Base-by-base conservation (phyloP, 2,888 invertebrate species). In the Zaprionus bogoriensis region DNA sequence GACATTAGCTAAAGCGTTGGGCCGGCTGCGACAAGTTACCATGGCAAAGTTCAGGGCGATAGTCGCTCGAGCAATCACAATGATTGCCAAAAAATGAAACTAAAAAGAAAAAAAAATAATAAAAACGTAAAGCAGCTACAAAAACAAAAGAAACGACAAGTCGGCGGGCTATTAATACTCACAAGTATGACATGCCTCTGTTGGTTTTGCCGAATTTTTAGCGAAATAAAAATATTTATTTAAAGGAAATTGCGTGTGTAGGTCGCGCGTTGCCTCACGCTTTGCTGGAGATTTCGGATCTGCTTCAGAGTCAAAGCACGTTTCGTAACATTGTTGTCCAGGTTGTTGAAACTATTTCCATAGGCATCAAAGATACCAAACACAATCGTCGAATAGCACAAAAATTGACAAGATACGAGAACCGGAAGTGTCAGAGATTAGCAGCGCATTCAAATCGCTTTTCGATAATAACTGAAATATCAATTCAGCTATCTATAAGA, bases 41-140 rank as follows among this genome's bases (percentile, higher is more conserved):
- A 47, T 48, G 47, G 44, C 48, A 59, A 72, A 77, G 84, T 78
- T 80, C 79, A 76, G 65, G 69, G 86, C 45, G 53, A 63, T 58
- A 39, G 47, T 44, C n/a, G n/a, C n/a, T n/a, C 30, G 17, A 39
- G 27, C 48, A 74, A 59, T 55, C 57, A 41, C 41, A 53, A 48
- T 45, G 65, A 47, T 61, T 71, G 54, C 58, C 70, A 55, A 41
- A 27, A 17, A 23, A 32, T n/a, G n/a, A n/a, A n/a, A n/a, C n/a
- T n/a, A 17, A n/a, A 32, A 55, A 17, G 69, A 10, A 38, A 20
- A 27, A 12, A 54, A 14, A 36, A 60, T 54, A 46, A 55, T 63
- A 64, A 58, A 32, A 53, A 38, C 23, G 23, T 28, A 57, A 32
- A 44, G 27, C 7, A n/a, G 17, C 12, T 12, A 10, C 19, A 36